Conservation (phyloP, 2,888 invertebrate genomes). For the Axea sp. region DNA sequence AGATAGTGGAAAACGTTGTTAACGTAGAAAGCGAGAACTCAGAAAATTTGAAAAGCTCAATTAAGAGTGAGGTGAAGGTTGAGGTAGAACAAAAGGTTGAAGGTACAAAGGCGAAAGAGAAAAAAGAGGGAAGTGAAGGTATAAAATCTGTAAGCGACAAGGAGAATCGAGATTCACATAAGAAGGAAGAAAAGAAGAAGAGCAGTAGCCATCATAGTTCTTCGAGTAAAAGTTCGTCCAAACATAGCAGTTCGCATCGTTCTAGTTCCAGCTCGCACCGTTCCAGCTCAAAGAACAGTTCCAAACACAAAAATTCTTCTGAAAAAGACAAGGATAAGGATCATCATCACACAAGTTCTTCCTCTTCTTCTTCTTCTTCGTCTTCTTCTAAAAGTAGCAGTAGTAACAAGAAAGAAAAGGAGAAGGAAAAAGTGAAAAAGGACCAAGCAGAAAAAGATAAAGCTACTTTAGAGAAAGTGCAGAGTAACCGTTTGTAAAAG, state of each 20-base stretch:
- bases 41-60: no score
- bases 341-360: conserved; percentile 73
- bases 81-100: neutral
- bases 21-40: conserved; percentile 65
- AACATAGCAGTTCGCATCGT: conserved; percentile 74
- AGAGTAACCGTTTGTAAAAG: conserved; percentile 84
- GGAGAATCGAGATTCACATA: conserved; percentile 79
- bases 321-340: conserved; percentile 73
- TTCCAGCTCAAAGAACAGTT: conserved; percentile 71
- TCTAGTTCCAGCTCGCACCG: conserved; percentile 72
- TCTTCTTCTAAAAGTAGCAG: conserved; percentile 65
- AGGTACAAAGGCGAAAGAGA: neutral
- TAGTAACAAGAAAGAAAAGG: conserved; percentile 76
- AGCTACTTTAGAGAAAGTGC: conserved; percentile 84
- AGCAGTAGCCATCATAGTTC: conserved; percentile 76
- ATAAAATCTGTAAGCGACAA: conserved; percentile 81
- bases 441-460: conserved; percentile 85
- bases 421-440: conserved; percentile 79
- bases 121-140: neutral
- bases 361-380: conserved; percentile 15
- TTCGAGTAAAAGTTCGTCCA: conserved; percentile 79
- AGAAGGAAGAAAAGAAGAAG: conserved; percentile 79
- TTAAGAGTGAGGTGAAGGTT: conserved; percentile 27
- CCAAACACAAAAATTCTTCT: conserved; percentile 74
- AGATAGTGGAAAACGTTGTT: conserved; percentile 69